These are phyloP conservation scores for Hypercompe scribonia DNA, from an alignment of 2,888 invertebrate genomes.

Conservation along the genomic window DNA sequence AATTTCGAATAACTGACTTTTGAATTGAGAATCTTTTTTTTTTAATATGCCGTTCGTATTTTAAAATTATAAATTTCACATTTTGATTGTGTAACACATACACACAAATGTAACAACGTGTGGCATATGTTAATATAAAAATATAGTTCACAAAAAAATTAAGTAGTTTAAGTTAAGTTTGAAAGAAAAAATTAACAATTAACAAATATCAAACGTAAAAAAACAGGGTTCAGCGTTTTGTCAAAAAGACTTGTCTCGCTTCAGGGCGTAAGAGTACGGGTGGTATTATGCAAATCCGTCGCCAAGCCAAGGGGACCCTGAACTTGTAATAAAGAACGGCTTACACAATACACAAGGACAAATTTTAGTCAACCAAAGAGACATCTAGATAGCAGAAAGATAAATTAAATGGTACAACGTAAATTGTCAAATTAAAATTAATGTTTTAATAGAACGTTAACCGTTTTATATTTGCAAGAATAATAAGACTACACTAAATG, in stretches of 20 bases:
- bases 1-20: background rate
- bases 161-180: background rate
- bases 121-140: too few relatives aligned
- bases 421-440: too few relatives aligned
- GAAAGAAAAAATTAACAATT: background rate
- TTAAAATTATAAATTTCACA: background rate
- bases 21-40: background rate
- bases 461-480: too few relatives aligned
- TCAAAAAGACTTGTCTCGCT: constrained; percentile 49
- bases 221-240: constrained; percentile 46
- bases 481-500: too few relatives aligned
- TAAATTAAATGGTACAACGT: too few relatives aligned
- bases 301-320: constrained; percentile 47
- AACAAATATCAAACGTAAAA: constrained; percentile 28
- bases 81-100: background rate
- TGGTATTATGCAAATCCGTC: constrained; percentile 53
- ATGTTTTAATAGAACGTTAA: too few relatives aligned
- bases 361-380: background rate
- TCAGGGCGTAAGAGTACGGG: constrained; percentile 35
- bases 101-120: background rate
- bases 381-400: background rate
- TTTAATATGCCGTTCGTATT: background rate
- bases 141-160: too few relatives aligned
- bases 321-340: constrained; percentile 44
- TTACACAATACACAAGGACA: constrained; percentile 55